A percentile compares a stretch with the other conserved stretches of the same genome.
phyloP scores from a whole-genome alignment of 53 echinoderm and acorn worm species.

The Zoroaster sp. region DNA sequence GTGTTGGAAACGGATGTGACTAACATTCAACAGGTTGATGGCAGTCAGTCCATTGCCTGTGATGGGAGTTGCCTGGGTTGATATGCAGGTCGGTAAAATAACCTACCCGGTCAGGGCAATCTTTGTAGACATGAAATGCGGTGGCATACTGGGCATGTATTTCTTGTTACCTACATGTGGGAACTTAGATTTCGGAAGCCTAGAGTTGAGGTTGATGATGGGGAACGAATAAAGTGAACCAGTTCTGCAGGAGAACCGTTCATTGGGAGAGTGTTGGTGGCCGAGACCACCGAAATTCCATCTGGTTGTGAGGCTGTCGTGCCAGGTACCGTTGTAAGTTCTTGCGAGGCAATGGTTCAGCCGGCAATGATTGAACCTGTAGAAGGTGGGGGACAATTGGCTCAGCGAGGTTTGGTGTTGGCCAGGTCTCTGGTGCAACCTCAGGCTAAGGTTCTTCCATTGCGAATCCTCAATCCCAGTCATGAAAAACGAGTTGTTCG shows the following conservation, averaged over 20 bases:
- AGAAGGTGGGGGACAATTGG: not conserved
- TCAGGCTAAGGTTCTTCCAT: not conserved
- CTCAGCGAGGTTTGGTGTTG: no score
- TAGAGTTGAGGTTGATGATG: no score
- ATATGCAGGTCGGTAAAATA: no score
- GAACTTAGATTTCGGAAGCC: no score
- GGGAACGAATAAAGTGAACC: no score
- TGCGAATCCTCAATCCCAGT: not conserved
- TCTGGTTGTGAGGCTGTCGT: no score
- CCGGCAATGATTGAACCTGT: not conserved
- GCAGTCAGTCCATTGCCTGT: conserved; percentile 10
- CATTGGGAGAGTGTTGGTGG: no score
- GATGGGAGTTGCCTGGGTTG: conserved; percentile 34
- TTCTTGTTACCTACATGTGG: no score
- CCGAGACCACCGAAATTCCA: no score
- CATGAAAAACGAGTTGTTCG: not conserved
- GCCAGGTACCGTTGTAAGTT: not conserved
- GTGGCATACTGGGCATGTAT: not conserved
- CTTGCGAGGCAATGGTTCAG: not conserved
- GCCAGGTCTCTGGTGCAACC: not conserved
- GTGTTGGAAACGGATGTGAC: no score
- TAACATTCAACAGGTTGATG: no score
- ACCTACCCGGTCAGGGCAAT: not conserved
- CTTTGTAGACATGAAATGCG: conserved; percentile 48
- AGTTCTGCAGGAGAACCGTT: conserved; percentile 5